Evolutionary conservation across 2,888 invertebrate species (phyloP).

Genomic region (Tipula unca): DNA sequence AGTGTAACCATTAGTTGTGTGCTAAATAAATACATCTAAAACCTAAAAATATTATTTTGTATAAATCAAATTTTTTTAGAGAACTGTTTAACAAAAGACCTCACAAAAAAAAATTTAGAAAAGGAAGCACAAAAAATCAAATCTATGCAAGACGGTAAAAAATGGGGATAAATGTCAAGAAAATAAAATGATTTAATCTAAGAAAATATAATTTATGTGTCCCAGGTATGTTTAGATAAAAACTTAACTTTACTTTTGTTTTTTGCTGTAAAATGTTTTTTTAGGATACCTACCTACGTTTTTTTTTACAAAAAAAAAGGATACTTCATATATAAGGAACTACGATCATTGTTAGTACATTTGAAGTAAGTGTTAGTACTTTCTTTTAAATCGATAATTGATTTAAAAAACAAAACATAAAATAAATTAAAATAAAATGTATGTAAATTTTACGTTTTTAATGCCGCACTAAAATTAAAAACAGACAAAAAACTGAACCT

Average conservation of each 20-base stretch:
- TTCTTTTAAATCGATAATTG: too few species aligned
- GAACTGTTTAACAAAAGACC: background rate
- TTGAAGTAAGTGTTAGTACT: too few species aligned
- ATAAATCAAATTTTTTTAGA: background rate
- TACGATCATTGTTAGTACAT: too few species aligned
- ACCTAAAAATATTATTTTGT: background rate
- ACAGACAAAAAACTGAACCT: too few species aligned
- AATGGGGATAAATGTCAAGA: background rate
- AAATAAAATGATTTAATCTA: background rate
- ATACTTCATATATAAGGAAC: background rate
- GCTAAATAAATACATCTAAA: background rate
- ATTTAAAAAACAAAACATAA: too few species aligned
- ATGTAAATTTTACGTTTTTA: too few species aligned
- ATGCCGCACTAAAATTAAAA: too few species aligned
- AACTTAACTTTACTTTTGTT: background rate
- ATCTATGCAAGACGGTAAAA: background rate
- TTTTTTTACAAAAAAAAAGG: background rate
- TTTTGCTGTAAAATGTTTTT: background rate
- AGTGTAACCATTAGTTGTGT: too few species aligned
- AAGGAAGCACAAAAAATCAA: background rate
- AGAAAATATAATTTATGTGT: background rate
- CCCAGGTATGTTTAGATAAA: background rate
- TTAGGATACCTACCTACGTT: background rate
- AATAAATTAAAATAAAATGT: too few species aligned
- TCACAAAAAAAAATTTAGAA: background rate